Base-by-base conservation (phyloP, 2,888 invertebrate species). In the Erebia aethiops region DNA sequence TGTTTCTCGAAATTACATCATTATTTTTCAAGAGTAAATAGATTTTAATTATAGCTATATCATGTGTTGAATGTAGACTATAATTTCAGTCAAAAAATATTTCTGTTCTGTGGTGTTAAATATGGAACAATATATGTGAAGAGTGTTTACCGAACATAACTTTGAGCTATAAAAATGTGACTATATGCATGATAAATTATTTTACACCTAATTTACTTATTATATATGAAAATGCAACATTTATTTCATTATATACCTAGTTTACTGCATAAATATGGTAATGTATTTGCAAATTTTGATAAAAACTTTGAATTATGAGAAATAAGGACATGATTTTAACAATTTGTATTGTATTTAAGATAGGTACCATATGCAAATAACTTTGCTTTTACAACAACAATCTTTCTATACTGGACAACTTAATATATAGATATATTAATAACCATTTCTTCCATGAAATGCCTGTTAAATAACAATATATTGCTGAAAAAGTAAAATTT, bases 241-340 rank as follows among this genome's bases (percentile, higher is more conserved):
- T 58, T 49, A 52, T 70, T 8, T 67, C 21, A 70, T 67, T 56
- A 52, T 13, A 43, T 56, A n/a, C n/a, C n/a, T n/a, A 56, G 54
- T 57, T 66, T 66, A 46, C 35, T 35, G 14, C 43, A 49, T 46
- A 16, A 58, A 43, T 49, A 63, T 49, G 46, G 16, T 46, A 16
- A 56, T 43, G 63, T 46, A 61, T 71, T 68, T 61, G 51, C 46
- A 65, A 57, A 71, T 71, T 70, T 71, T 57, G 66, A 72, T 69
- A 67, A 69, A 68, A 26, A 65, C 70, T 71, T 74, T 75, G 71
- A 71, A 66, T 72, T 74, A 83, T 80, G 78, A 78, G 77, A 81
- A 81, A 78, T 87, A 87, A 84, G 85, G 83, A 88, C 83, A 87
- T 84, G 81, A 83, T 84, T 87, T 84, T 87, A 81, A 84, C 84